Percentiles rank a stretch among this genome's conserved stretches.
phyloP scores from a whole-genome alignment of 1,140 invertebrate genomes.

The Leptinotarsa texana region DNA sequence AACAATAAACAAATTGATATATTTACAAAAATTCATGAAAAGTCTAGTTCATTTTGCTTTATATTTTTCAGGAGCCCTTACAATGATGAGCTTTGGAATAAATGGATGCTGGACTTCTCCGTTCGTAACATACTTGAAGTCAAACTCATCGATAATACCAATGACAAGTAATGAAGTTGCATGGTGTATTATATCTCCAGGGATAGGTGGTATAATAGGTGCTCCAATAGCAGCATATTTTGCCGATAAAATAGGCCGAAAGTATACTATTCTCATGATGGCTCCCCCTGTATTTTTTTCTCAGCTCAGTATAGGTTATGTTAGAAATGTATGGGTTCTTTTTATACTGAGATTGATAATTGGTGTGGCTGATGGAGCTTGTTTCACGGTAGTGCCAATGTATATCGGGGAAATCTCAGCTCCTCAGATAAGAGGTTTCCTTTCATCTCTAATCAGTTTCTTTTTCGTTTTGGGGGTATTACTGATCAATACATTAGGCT shows the following conservation, averaged over 20 bases:
- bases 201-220: slow-evolving; percentile 58
- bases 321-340: slow-evolving; percentile 53
- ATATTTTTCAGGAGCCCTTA: slow-evolving; percentile 5
- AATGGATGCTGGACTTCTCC: slow-evolving; percentile 13
- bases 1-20: too few species aligned
- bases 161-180: background rate
- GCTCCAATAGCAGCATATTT: slow-evolving; percentile 47
- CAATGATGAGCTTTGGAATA: slow-evolving; percentile 5
- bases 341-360: slow-evolving; percentile 58
- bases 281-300: slow-evolving; percentile 64
- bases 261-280: slow-evolving; percentile 61
- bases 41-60: too few species aligned
- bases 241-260: slow-evolving; percentile 66
- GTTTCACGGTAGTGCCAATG: slow-evolving; percentile 67
- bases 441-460: slow-evolving; percentile 37
- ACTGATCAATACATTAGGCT: slow-evolving; percentile 68
- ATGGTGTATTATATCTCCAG: slow-evolving; percentile 55
- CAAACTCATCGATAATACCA: slow-evolving; percentile 8
- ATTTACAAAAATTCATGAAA: too few species aligned
- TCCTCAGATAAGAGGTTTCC: slow-evolving; percentile 65
- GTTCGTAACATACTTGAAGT: slow-evolving; percentile 8
- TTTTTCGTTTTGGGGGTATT: slow-evolving; percentile 64
- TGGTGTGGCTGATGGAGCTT: slow-evolving; percentile 68
- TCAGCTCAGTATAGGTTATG: slow-evolving; percentile 65
- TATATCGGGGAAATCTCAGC: slow-evolving; percentile 70